Base-by-base conservation (phyloP, 2,797 vertebrate genomes). In the Myripristis jacobus region DNA sequence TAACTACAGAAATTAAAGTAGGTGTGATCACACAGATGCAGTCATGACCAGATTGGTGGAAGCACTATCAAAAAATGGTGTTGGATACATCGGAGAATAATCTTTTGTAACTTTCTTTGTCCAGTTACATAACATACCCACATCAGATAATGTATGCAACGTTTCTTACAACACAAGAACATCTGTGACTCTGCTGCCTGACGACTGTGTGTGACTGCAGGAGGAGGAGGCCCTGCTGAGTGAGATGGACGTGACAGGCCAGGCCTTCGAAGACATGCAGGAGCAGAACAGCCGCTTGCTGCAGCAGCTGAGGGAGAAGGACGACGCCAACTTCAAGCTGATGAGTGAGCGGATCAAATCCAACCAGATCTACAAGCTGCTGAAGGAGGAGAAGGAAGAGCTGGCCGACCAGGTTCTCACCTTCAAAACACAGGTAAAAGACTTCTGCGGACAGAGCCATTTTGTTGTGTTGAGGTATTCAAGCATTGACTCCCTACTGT, bases 251-350 rank as follows among this genome's bases (percentile, higher is more conserved):
- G 96, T 97, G 51, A 97, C 96, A 0, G 96, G 96, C 24, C 96
- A 97, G 88, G 96, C 96, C 25, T 98, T 98, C 21, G 96, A 98
- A 74, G 97, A 98, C 91, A 98, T 98, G 97, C 97, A 98, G 89
- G 97, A 98, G 85, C 97, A 98, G 88, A 98, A 98, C 50, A 97
- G 96, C 84, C 92, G 97, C 1, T 91, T 98, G 47, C 86, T 97
- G 80, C 96, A 96, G 90, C 97, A 98, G 91, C 73, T 98, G 15
- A 85, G 97, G 2, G 97, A 98, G 82, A 98, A 98, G 86, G 97
- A 98, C 0, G 97, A 98, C 0, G 96, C 96, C 88, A 97, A 98
- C 87, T 98, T 98, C 79, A 98, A 98, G 85, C 92, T 98, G 52
- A 98, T 98, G 96, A 97, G 96, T 0, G 96, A 98, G 91, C 85